These are phyloP conservation scores for Dicaeum eximium DNA, from an alignment of 2,113 vertebrate species.

Conservation along the genomic window DNA sequence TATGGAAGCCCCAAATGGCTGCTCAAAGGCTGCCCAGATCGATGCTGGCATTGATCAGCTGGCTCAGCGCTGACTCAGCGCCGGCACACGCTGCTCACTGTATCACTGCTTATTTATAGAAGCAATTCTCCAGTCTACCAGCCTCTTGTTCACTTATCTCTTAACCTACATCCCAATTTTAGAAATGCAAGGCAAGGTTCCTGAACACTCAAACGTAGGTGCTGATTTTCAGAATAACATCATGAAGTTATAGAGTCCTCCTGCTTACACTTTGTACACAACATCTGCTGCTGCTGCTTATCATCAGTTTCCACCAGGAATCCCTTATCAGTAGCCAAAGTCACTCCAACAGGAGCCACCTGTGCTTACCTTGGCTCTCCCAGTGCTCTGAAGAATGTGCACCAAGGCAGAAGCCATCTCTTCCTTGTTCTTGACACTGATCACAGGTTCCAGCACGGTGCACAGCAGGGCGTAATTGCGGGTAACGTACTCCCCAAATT, in stretches of 20 bases:
- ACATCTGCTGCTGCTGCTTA: background rate
- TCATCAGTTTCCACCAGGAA: background rate
- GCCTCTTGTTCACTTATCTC: background rate
- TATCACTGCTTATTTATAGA: background rate
- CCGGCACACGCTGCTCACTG: background rate
- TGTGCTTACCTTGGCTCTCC: slow-evolving; percentile 88
- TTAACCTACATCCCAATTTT: background rate
- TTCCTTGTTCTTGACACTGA: slow-evolving; percentile 94
- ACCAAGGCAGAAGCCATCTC: slow-evolving; percentile 95
- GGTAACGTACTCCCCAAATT: slow-evolving; percentile 96
- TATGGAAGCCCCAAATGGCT: background rate
- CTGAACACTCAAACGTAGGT: background rate
- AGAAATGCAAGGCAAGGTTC: background rate
- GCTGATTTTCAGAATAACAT: background rate
- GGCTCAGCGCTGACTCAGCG: background rate
- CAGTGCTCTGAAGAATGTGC: slow-evolving; percentile 96
- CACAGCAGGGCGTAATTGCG: slow-evolving; percentile 91
- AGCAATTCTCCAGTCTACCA: background rate
- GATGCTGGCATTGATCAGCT: background rate
- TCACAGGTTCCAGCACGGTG: slow-evolving; percentile 93
- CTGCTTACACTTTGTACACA: background rate
- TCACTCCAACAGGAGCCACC: background rate
- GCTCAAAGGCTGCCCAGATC: background rate
- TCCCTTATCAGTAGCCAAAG: background rate
- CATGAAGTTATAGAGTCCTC: accelerated